Base-by-base conservation (phyloP, 1,140 invertebrate genomes). In the Hyphantria cunea region DNA sequence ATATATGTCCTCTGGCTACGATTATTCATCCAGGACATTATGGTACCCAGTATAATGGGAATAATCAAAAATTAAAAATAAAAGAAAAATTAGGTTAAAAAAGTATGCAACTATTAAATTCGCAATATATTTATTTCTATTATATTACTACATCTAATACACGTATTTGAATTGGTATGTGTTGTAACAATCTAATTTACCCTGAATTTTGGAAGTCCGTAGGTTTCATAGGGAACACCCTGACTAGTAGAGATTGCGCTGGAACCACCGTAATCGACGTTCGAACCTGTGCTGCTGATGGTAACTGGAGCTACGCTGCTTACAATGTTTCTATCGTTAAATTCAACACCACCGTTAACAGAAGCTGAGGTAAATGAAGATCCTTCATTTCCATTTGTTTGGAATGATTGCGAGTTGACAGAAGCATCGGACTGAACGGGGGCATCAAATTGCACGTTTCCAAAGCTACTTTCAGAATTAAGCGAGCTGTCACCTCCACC, bases 221-320 rank as follows among this genome's bases (percentile, higher is more conserved):
- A 87, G 12, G 76, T 84, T 82, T 87, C 83, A 61, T 89, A 79
- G 25, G 86, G 86, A 25, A 89, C 62, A 42, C 86, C 84, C 74
- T 89, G 86, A 80, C 79, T 85, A 77, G 86, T 80, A 13, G 83
- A 76, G 32, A 87, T 71, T 10, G 72, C 39, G 59, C 63, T 78
- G 45, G 70, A 50, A 10, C 70, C 68, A 17, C 68, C 74, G 17
- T 70, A 65, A 11, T 14, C 52, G 4, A 55, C 11, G 17, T 52
- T 72, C 0, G 68, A 67, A 0, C 47, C 58, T 10, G 65, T 67
- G 14, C 52, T 51, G 41, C 58, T 67, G 15, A 62, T 42, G 0
- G 47, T 33, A 17, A 34, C 41, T 3, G 59, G 59, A 10, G 59
- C 33, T 32, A 70, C 34, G 59, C 56, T 66, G 44, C 60, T 48